Conservation (phyloP, 2,888 invertebrate genomes). For the Nomada flava region DNA sequence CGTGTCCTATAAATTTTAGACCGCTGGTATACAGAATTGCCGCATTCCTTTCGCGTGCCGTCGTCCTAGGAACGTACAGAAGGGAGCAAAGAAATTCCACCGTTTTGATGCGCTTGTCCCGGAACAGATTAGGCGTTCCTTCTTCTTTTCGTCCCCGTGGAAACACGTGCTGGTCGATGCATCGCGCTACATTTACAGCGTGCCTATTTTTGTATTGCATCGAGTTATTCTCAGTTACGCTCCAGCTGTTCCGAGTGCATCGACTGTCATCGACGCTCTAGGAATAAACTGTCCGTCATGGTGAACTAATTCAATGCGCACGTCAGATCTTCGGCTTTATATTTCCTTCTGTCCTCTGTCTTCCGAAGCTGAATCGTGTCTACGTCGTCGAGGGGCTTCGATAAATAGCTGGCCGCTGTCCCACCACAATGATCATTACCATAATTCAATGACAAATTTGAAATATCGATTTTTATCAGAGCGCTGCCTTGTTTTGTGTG, state of each 20-base stretch:
- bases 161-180: conserved; percentile 48
- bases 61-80: too few species aligned
- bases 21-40: too few species aligned
- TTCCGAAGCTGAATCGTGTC: not conserved
- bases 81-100: too few species aligned
- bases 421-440: not conserved
- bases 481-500: not conserved
- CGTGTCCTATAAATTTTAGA: too few species aligned
- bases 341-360: not conserved
- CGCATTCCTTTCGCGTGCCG: too few species aligned
- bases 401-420: conserved; percentile 37
- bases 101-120: too few species aligned
- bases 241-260: conserved; percentile 48
- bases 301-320: conserved; percentile 37
- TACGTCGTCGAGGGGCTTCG: conserved; percentile 30
- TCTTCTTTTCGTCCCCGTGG: not conserved
- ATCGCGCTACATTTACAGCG: not conserved
- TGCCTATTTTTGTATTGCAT: conserved; percentile 57
- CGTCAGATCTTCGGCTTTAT: not conserved
- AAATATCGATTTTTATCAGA: conserved; percentile 22
- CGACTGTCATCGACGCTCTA: conserved; percentile 62
- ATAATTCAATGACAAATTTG: conserved; percentile 37
- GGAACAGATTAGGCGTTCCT: too few species aligned
- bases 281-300: conserved; percentile 57
- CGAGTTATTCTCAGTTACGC: conserved; percentile 57